A percentile compares a stretch with the other conserved stretches of the same genome.
Evolutionary conservation across 1,140 invertebrate species (phyloP).

Genomic region (Potamilus streckersoni): DNA sequence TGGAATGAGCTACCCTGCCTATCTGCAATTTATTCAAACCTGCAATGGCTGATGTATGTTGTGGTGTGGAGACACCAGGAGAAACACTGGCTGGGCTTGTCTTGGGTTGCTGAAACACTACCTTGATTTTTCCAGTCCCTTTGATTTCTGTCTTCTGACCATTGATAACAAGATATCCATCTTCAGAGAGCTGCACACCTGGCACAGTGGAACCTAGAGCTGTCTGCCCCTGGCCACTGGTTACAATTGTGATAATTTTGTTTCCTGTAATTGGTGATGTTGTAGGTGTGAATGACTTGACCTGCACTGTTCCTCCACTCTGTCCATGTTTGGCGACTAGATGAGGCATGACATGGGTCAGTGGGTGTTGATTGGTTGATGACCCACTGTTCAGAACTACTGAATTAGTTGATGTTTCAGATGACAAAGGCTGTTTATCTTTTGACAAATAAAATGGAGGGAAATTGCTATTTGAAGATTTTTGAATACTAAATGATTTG

Average conservation of each 20-base stretch:
- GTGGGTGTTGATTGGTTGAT: neutral
- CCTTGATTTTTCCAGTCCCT: conserved; percentile 28
- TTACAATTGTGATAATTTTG: conserved; percentile 24
- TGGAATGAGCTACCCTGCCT: neutral
- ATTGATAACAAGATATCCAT: conserved; percentile 27
- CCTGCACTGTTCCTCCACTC: neutral
- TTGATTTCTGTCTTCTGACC: conserved; percentile 29
- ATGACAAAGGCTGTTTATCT: no score
- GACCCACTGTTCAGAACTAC: neutral
- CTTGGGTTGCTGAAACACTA: conserved; percentile 25
- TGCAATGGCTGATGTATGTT: neutral
- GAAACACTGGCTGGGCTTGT: conserved; percentile 1
- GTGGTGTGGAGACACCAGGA: neutral
- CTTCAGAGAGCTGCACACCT: conserved; percentile 24
- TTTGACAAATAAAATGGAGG: no score
- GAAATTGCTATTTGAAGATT: no score
- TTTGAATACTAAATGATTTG: no score
- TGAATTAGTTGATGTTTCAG: conserved; percentile 3
- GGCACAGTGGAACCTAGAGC: conserved; percentile 21
- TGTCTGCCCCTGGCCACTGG: conserved; percentile 4
- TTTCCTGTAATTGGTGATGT: conserved; percentile 12
- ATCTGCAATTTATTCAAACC: neutral
- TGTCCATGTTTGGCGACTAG: neutral
- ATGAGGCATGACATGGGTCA: neutral
- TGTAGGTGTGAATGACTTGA: conserved; percentile 8